Evolutionary conservation across 1,140 invertebrate species (phyloP).

Genomic region (Bombus pyrosoma): DNA sequence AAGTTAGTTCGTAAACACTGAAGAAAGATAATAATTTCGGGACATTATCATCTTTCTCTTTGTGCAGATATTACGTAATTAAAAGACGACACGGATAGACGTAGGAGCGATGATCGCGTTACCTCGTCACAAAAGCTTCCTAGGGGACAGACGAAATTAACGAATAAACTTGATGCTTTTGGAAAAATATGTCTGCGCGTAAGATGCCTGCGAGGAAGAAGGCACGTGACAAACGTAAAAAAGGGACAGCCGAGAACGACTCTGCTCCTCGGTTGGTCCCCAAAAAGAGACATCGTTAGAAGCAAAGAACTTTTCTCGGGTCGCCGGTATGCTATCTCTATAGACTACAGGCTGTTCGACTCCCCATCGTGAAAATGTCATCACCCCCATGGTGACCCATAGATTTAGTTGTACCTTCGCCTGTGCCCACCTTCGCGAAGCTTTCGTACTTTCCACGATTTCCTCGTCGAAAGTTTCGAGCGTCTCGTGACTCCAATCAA

Average conservation of each 20-base stretch:
- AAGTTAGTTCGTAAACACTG: no score
- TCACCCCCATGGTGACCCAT: constrained; percentile 77
- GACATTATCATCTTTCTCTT: accelerated
- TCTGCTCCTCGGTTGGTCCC: constrained; percentile 18
- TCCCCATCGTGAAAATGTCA: constrained; percentile 77
- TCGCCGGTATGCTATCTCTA: constrained; percentile 75
- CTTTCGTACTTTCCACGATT: constrained; percentile 35
- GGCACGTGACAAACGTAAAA: constrained; percentile 60
- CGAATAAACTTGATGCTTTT: background rate
- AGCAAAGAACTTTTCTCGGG: constrained; percentile 62
- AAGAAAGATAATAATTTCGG: no score
- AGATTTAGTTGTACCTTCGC: constrained; percentile 75
- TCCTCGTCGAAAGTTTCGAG: constrained; percentile 30
- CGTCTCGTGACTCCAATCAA: background rate
- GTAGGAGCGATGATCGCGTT: no score
- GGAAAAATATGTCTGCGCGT: background rate
- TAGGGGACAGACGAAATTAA: no score
- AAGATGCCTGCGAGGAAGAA: constrained; percentile 4
- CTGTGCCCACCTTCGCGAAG: constrained; percentile 47
- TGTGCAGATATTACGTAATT: no score
- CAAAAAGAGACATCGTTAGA: constrained; percentile 23
- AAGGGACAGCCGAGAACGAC: constrained; percentile 25
- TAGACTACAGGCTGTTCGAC: constrained; percentile 62
- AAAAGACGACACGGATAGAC: no score
- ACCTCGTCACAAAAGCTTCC: no score